These are phyloP conservation scores for Alcedo atthis DNA, from an alignment of 2,797 vertebrate genomes.

Conservation along the genomic window DNA sequence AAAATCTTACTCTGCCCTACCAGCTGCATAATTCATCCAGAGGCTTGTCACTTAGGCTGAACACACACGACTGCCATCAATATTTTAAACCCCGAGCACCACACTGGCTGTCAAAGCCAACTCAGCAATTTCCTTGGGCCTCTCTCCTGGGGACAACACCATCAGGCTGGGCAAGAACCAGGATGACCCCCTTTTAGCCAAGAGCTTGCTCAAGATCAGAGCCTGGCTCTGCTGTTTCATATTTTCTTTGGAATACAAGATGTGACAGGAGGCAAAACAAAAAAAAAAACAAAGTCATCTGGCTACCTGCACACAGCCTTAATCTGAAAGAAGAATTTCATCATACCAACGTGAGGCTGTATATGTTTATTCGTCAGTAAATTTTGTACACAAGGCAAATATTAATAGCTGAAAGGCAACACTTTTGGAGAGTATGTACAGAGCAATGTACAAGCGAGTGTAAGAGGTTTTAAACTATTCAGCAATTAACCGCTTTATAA, in stretches of 20 bases:
- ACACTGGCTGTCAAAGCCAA: not conserved
- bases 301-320: not conserved
- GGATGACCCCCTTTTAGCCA: not conserved
- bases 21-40: not conserved
- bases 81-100: not conserved
- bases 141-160: not conserved
- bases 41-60: not conserved
- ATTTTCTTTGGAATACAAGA: not conserved
- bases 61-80: not conserved
- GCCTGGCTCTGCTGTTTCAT: accelerated
- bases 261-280: not conserved
- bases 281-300: not conserved
- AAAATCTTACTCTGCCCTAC: not conserved
- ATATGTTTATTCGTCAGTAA: conserved; percentile 84
- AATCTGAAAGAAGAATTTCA: conserved; percentile 37
- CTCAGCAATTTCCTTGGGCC: not conserved
- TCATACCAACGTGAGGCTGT: conserved; percentile 54
- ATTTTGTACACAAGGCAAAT: conserved; percentile 82
- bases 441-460: conserved; percentile 74
- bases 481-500: conserved; percentile 65
- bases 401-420: conserved; percentile 80
- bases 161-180: not conserved
- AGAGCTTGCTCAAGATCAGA: not conserved
- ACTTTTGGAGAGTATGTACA: conserved; percentile 79
- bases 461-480: conserved; percentile 71